A percentile compares a stretch with the other conserved stretches of the same genome.
Evolutionary conservation across 2,113 vertebrate species (phyloP).

Genomic region (Actenoides lindsayi): DNA sequence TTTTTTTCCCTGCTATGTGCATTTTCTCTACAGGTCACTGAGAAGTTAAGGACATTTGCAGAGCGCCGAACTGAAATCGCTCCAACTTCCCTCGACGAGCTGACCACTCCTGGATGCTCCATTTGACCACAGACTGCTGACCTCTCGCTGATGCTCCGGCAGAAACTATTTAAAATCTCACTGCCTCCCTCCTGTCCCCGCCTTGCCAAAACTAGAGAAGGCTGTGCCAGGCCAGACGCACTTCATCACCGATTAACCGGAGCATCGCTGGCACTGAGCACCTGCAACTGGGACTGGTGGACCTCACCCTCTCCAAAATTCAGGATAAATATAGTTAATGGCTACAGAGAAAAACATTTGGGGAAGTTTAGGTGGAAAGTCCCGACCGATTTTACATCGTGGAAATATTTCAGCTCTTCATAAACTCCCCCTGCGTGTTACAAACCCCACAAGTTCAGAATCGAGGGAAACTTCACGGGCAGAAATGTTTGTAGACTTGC

Average conservation of each 20-base stretch:
- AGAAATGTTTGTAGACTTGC: neutral
- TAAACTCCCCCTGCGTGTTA: fast-evolving
- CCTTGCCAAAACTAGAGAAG: fast-evolving
- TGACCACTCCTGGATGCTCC: neutral
- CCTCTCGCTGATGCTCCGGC: neutral
- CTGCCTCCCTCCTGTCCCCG: neutral
- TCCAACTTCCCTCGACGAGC: neutral
- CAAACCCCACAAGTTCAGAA: neutral
- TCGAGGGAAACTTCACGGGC: neutral
- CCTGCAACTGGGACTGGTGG: neutral
- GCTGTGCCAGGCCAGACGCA: neutral
- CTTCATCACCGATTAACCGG: fast-evolving
- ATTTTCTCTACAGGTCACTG: neutral
- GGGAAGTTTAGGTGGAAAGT: neutral
- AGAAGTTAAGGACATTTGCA: neutral
- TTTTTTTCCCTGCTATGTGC: neutral
- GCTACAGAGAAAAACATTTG: neutral
- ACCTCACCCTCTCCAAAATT: neutral
- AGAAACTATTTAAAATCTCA: neutral
- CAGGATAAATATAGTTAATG: neutral
- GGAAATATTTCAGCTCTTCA: neutral
- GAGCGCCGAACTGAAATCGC: neutral
- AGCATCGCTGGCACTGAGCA: neutral
- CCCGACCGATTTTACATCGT: neutral
- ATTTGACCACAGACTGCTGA: neutral